Base-by-base conservation (phyloP, 2,888 invertebrate species). In the Poecilus cupreus region DNA sequence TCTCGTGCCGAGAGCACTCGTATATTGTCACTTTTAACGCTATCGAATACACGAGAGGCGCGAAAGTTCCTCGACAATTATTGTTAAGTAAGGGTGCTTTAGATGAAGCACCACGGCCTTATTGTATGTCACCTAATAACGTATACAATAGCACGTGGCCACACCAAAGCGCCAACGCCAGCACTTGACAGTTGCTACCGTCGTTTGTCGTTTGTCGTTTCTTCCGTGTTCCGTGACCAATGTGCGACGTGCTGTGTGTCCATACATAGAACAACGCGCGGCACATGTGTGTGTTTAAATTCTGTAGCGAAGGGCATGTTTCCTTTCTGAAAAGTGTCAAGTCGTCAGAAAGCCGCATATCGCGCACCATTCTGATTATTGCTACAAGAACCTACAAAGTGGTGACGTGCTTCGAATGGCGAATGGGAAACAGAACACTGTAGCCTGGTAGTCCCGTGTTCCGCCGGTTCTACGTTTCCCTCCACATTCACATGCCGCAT, bases 41-140 rank as follows among this genome's bases (percentile, higher is more conserved):
- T 80, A 80, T 80, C 80, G 80, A 80, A 80, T 80, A 57, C 72
- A 72, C 72, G 32, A 72, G 72, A 46, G 72, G 37, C 37, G 18
- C 20, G 37, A 70, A 79, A 49, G 20, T 72, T 80, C 4, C 80
- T 57, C 80, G 72, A 57, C 72, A 80, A 80, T 80, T 72, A 80
- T 80, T 80, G 72, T 72, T 80, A 80, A 80, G 80, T 72, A 80
- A 80, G 80, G 80, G 72, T 80, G 57, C 80, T 80, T 51, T 49
- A 70, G 79, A 68, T 79, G 79, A 68, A 79, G 79, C 32, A 32
- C 32, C 70, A 26, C 43, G 70, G 70, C 51, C 39, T 72, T 80
- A 80, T 80, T 80, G 57, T 79, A 32, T 79, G 79, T 43, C 80
- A 72, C 80, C 72, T 72, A 72, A 80, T 80, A 72, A 80, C 57